Conservation (phyloP, 2,888 invertebrate species). For the Embidobia sp. region DNA sequence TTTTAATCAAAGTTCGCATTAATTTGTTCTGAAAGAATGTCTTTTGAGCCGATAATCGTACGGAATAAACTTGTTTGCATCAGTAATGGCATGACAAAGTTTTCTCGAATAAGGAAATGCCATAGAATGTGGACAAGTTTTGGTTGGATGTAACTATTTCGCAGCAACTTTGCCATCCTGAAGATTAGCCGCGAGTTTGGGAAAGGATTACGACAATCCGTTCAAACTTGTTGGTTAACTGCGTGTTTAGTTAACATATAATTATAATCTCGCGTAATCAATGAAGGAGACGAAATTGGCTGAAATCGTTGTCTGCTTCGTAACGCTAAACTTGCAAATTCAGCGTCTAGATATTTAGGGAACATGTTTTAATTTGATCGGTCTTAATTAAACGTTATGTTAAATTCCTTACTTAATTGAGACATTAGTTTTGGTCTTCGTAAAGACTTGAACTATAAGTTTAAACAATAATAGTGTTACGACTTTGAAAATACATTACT, state of each 20-base stretch:
- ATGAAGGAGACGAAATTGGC: conserved; percentile 34
- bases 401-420: too few species aligned
- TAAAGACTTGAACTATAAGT: too few species aligned
- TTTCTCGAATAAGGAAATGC: conserved; percentile 25
- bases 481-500: too few species aligned
- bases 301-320: background rate
- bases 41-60: conserved; percentile 4
- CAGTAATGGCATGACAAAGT: conserved; percentile 32
- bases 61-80: conserved; percentile 19
- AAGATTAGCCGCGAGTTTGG: conserved; percentile 56
- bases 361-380: too few species aligned
- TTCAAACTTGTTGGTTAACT: conserved; percentile 61
- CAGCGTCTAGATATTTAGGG: background rate
- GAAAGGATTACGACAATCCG: conserved; percentile 55
- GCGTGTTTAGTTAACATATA: conserved; percentile 56
- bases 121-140: conserved; percentile 54
- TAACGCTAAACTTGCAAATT: background rate
- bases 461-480: too few species aligned
- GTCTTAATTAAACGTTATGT: too few species aligned
- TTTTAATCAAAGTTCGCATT: too few species aligned
- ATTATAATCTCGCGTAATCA: conserved; percentile 53
- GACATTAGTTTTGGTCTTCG: too few species aligned
- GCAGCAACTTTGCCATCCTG: conserved; percentile 46
- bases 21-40: too few species aligned
- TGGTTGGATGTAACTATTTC: conserved; percentile 41